Conservation (phyloP, 2,113 vertebrate genomes). For the Labeo rohita region DNA sequence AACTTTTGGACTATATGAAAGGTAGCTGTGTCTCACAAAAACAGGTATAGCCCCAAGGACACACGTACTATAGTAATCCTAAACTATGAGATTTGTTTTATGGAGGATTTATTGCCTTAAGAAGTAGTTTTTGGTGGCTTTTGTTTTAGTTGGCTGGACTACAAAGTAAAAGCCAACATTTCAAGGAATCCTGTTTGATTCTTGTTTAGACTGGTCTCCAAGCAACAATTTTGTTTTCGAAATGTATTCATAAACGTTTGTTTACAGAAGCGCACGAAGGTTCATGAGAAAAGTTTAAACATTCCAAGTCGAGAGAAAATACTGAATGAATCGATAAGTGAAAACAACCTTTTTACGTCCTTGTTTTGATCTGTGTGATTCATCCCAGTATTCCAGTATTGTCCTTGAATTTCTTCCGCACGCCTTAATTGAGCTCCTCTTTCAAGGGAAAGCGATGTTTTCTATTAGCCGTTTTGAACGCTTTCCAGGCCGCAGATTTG, state of each 20-base stretch:
- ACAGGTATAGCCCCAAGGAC: not conserved
- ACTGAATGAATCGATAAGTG: constrained; percentile 27
- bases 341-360: constrained; percentile 17
- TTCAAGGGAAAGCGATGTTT: constrained; percentile 45
- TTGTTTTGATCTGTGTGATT: constrained; percentile 23
- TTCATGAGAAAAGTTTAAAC: constrained; percentile 14
- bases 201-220: constrained; percentile 5
- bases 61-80: not conserved
- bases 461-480: constrained; percentile 60
- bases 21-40: constrained; percentile 25
- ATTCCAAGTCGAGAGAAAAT: not conserved
- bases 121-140: not conserved
- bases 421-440: constrained; percentile 44
- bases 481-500: constrained; percentile 58
- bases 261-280: constrained; percentile 2
- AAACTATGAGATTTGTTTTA: constrained; percentile 33
- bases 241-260: constrained; percentile 21
- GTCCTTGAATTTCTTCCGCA: constrained; percentile 14
- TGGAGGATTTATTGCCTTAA: constrained; percentile 11
- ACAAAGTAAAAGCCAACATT: constrained; percentile 11
- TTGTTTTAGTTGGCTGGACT: constrained; percentile 1
- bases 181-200: constrained; percentile 6
- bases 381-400: constrained; percentile 40
- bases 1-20: constrained; percentile 35
- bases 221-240: constrained; percentile 19